Evolutionary conservation across 2,113 vertebrate species (phyloP).

Genomic region (Recurvirostra avosetta): DNA sequence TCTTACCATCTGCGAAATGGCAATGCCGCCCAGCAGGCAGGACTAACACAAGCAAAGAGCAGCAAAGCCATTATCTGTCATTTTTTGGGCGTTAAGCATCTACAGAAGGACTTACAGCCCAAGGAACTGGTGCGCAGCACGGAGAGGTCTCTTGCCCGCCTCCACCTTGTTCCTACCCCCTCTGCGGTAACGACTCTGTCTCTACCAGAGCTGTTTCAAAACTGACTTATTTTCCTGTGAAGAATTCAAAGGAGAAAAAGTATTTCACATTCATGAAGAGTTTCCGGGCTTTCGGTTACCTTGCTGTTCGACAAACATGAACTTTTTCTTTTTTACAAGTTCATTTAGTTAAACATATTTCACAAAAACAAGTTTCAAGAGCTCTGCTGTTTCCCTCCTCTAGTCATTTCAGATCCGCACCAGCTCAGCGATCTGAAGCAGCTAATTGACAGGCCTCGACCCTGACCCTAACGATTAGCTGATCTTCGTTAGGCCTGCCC

Average conservation of each 20-base stretch:
- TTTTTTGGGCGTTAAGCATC: not conserved
- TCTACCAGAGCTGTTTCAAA: not conserved
- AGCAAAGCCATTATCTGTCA: not conserved
- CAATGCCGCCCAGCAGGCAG: no score
- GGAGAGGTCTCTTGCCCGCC: not conserved
- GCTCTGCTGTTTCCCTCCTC: not conserved
- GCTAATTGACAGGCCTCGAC: not conserved
- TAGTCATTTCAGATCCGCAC: rapidly evolving
- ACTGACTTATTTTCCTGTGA: not conserved
- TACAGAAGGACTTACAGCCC: not conserved
- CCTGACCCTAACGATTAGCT: not conserved
- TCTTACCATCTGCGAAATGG: not conserved
- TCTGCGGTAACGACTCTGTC: not conserved
- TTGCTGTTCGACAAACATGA: not conserved
- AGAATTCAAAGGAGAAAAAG: not conserved
- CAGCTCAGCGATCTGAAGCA: not conserved
- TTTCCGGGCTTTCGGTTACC: not conserved
- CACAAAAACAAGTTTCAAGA: not conserved
- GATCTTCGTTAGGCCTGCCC: not conserved
- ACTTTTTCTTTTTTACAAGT: not conserved
- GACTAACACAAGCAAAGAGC: not conserved
- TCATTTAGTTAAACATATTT: not conserved
- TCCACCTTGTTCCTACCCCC: not conserved
- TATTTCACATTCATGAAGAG: not conserved
- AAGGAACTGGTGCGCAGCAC: not conserved